Evolutionary conservation across 1,140 invertebrate genomes (phyloP).

Genomic region (Brachionus rotundiformis): DNA sequence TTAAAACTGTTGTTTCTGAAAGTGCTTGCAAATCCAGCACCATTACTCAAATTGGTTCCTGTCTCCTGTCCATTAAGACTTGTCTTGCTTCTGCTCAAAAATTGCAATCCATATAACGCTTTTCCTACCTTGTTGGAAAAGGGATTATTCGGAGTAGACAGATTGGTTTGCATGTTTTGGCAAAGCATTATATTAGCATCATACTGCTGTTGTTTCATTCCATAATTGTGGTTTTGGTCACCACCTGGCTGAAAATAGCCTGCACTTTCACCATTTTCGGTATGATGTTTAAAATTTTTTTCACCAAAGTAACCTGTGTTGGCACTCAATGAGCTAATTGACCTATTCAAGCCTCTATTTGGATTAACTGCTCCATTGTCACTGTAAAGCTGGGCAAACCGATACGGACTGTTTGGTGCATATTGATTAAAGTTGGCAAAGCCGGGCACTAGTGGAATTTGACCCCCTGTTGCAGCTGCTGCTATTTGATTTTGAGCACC

Average conservation of each 20-base stretch:
- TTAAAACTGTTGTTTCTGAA: conserved; percentile 42
- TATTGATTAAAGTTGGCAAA: conserved; percentile 48
- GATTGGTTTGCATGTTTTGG: background rate
- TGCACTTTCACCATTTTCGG: background rate
- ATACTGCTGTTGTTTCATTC: conserved; percentile 16
- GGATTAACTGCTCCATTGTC: background rate
- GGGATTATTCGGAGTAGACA: conserved; percentile 46
- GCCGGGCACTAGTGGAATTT: conserved; percentile 10
- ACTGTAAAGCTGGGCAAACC: conserved; percentile 33
- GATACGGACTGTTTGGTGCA: conserved; percentile 6
- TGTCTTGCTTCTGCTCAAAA: conserved; percentile 48
- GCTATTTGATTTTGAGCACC: background rate
- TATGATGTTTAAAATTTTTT: conserved; percentile 11
- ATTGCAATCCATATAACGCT: conserved; percentile 46
- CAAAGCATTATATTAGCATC: conserved; percentile 32
- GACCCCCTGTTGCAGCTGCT: conserved; percentile 38
- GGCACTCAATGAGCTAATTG: conserved; percentile 1
- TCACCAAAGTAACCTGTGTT: conserved; percentile 29
- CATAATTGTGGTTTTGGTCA: background rate
- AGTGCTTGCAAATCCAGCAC: conserved; percentile 17
- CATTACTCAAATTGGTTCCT: conserved; percentile 1
- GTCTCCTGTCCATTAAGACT: conserved; percentile 24
- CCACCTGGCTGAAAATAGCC: background rate
- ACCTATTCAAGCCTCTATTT: conserved; percentile 3
- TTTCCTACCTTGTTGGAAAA: conserved; percentile 47